Percentiles rank a stretch among this genome's conserved stretches.
These are phyloP conservation scores for Danaus melanippus DNA, from an alignment of 1,140 invertebrate genomes.

Conservation along the genomic window DNA sequence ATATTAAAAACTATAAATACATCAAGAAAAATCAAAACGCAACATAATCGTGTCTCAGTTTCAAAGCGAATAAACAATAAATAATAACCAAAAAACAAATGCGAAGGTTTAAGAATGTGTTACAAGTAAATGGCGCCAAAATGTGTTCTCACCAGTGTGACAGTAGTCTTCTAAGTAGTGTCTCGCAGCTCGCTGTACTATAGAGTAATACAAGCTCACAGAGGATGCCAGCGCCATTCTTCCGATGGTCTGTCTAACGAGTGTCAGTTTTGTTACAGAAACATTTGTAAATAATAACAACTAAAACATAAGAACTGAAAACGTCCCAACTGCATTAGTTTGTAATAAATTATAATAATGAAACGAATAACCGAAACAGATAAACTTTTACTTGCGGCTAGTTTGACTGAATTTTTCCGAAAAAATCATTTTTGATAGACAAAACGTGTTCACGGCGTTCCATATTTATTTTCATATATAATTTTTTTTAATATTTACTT, in stretches of 20 bases:
- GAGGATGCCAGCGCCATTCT: conserved; percentile 70
- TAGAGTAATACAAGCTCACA: conserved; percentile 71
- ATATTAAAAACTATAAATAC: too few species aligned
- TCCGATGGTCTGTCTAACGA: conserved; percentile 47
- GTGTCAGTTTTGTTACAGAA: conserved; percentile 45
- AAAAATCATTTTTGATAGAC: conserved; percentile 45
- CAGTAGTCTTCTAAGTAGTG: conserved; percentile 71
- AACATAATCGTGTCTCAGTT: too few species aligned
- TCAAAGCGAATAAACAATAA: too few species aligned
- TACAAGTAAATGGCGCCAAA: too few species aligned
- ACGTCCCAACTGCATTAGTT: conserved; percentile 45
- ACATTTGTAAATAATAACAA: conserved; percentile 49
- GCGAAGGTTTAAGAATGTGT: too few species aligned
- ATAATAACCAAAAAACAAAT: too few species aligned
- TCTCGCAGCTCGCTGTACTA: conserved; percentile 68
- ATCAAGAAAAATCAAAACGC: too few species aligned
- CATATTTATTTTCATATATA: conserved; percentile 34
- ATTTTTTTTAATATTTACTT: too few species aligned
- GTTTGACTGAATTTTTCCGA: conserved; percentile 45
- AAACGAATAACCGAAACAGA: conserved; percentile 36
- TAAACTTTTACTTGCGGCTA: conserved; percentile 54
- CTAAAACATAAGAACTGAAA: conserved; percentile 36
- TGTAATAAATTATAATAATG: conserved; percentile 40
- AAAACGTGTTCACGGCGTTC: conserved; percentile 53
- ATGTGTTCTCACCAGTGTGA: conserved; percentile 58